A percentile compares a stretch with the other conserved stretches of the same genome.
Evolutionary conservation across 2,888 invertebrate species (phyloP).

Genomic region (Eudemis profundana): DNA sequence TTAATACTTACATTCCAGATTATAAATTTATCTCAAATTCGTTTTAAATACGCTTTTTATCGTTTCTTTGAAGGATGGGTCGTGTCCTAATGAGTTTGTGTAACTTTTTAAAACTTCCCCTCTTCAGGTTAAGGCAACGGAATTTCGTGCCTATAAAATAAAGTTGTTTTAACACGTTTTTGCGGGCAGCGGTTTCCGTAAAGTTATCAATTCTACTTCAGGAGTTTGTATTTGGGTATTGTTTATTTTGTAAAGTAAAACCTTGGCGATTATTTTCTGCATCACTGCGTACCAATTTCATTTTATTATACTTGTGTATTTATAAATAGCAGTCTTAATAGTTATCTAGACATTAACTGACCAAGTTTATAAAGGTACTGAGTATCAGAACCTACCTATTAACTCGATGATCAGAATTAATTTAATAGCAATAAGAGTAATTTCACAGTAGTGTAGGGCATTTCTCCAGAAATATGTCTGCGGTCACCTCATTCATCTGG

Average conservation of each 20-base stretch:
- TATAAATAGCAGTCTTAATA: too few relatives aligned
- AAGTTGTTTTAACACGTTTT: constrained; percentile 43
- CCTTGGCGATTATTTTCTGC: constrained; percentile 4
- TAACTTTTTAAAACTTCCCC: constrained; percentile 42
- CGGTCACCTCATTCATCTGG: too few relatives aligned
- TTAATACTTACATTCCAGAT: constrained; percentile 29
- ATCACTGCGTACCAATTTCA: constrained; percentile 2
- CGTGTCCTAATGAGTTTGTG: constrained; percentile 39
- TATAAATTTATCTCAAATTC: constrained; percentile 26
- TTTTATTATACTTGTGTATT: too few relatives aligned
- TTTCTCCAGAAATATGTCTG: too few relatives aligned
- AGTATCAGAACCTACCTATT: too few relatives aligned
- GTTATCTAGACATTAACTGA: too few relatives aligned
- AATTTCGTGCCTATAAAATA: constrained; percentile 41
- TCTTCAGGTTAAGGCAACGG: constrained; percentile 26
- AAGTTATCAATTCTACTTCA: constrained; percentile 40
- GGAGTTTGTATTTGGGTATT: constrained; percentile 32
- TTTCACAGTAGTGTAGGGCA: too few relatives aligned
- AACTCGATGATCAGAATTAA: too few relatives aligned
- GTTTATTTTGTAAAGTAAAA: constrained; percentile 21
- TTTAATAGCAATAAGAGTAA: too few relatives aligned
- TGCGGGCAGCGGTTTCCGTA: constrained; percentile 37
- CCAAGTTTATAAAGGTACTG: too few relatives aligned
- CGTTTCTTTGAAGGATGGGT: constrained; percentile 35
- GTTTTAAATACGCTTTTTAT: constrained; percentile 27